Evolutionary conservation across 1,140 invertebrate genomes (phyloP).

Genomic region (Caenorhabditis remanei): DNA sequence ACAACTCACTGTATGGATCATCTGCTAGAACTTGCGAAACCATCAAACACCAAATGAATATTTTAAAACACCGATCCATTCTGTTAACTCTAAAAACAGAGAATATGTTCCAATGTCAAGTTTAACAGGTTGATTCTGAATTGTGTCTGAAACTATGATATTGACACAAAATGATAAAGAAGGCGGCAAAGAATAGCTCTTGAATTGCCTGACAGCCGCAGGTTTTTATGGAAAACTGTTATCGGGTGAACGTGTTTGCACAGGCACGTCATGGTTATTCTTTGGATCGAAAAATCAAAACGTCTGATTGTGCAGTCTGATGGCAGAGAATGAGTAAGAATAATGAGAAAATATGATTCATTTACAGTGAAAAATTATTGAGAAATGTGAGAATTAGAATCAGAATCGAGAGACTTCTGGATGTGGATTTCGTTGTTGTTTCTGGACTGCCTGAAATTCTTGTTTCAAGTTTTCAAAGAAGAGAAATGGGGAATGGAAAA

Average conservation of each 20-base stretch:
- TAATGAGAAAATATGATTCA: background rate
- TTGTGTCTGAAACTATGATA: background rate
- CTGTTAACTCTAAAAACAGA: background rate
- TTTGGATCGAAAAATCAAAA: background rate
- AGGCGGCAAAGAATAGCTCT: background rate
- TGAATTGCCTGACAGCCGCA: background rate
- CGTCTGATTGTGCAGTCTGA: background rate
- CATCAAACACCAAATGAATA: no score
- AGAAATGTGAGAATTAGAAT: background rate
- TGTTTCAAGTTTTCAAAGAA: no score
- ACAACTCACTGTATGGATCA: background rate
- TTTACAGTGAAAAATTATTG: background rate
- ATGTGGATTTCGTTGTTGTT: background rate
- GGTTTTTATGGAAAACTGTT: conserved; percentile 11
- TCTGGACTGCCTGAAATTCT: background rate
- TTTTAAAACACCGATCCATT: no score
- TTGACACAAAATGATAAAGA: background rate
- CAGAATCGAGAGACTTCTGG: background rate
- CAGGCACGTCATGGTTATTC: conserved; percentile 22
- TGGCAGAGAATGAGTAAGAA: background rate
- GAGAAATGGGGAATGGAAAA: no score
- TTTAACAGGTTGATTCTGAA: background rate
- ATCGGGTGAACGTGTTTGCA: background rate
- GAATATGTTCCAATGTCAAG: no score
- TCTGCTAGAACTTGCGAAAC: no score